These are phyloP conservation scores for Timema cristinae DNA, from an alignment of 2,888 invertebrate species.

Conservation along the genomic window DNA sequence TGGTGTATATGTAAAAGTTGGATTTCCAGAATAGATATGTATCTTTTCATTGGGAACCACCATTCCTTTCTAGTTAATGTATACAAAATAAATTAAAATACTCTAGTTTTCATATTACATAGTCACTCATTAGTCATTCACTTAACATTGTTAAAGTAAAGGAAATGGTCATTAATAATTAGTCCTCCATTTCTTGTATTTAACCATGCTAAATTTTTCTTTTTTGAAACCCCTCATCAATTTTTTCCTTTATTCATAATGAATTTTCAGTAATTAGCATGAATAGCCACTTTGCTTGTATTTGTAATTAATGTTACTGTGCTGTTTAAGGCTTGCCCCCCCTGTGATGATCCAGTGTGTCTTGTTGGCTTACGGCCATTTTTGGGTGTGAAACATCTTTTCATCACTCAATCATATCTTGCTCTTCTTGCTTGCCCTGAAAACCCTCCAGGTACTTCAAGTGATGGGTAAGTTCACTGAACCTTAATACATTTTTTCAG, in stretches of 20 bases:
- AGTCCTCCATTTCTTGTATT: background rate
- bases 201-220: background rate
- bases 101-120: too few relatives aligned
- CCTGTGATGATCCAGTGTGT: conserved; percentile 58
- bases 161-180: too few relatives aligned
- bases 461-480: conserved; percentile 31
- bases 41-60: too few relatives aligned
- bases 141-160: too few relatives aligned
- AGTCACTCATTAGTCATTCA: too few relatives aligned
- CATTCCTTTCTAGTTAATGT: too few relatives aligned
- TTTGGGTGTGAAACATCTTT: conserved; percentile 55
- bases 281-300: background rate
- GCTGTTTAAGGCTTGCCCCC: conserved; percentile 50
- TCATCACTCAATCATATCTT: conserved; percentile 50
- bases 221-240: conserved; percentile 9
- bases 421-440: conserved; percentile 56
- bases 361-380: conserved; percentile 65
- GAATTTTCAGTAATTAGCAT: background rate
- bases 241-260: conserved; percentile 19
- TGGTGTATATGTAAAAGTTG: too few relatives aligned
- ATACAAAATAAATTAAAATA: too few relatives aligned
- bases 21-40: too few relatives aligned
- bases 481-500: background rate
- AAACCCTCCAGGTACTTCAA: conserved; percentile 42
- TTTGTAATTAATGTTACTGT: background rate